Base-by-base conservation (phyloP, 2,888 invertebrate genomes). In the Camponotus fellah region DNA sequence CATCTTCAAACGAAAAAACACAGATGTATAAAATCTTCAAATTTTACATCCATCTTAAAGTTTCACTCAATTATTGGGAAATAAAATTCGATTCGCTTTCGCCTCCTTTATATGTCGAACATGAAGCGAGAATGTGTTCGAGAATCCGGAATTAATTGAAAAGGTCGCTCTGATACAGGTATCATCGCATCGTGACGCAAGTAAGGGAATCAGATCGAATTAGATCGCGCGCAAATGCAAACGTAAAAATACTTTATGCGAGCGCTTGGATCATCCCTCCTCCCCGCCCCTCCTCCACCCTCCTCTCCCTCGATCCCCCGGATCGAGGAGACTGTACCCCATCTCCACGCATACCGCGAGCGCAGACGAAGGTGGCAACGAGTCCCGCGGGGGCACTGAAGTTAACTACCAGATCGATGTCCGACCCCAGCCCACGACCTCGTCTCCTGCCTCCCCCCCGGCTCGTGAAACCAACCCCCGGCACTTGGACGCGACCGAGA, bases 331-430 rank as follows among this genome's bases (percentile, higher is more conserved):
- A 49, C 17, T 76, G 49, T 53, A 26, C 40, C 76, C 72, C 81
- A 80, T 82, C 53, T 53, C 60, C 71, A 74, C 74, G 82, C 37
- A 64, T 56, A 56, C 71, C 21, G 46, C 14, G 40, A 77, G 75
- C 81, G 90, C 88, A 86, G 84, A 87, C 86, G 87, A 91, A 91
- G 91, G 92, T 91, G 91, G 91, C 94, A 94, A 94, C 93, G 94
- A 94, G 94, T 94, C 94, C 91, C 94, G 66, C 37, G 94, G 93
- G 94, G 89, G 92, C 93, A 91, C 91, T 94, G 86, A 91, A 92
- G 93, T 94, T 94, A 94, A 94, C 94, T 93, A 92, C 93, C 92
- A 92, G 94, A 94, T 94, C 94, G 94, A 94, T 94, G 94, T 93
- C 90, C 91, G 89, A 92, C 93, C 92, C 92, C 79, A 72, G 83